phyloP scores from a whole-genome alignment of 2,113 vertebrate species.

The Dicrurus megarhynchus region DNA sequence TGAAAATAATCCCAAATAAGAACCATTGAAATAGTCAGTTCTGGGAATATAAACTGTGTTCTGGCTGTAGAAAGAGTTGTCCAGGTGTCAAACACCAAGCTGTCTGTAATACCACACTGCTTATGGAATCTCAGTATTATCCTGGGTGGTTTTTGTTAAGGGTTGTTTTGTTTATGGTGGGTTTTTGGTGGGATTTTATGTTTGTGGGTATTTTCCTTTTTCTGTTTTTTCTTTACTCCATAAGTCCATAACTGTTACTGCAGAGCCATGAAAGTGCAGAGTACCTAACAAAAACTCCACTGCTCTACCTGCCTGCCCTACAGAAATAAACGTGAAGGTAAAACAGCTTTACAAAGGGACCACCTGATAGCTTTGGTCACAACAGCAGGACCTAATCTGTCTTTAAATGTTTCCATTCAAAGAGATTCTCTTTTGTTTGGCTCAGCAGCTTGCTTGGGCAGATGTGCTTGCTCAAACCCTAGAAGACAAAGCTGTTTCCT shows the following conservation, averaged over 20 bases:
- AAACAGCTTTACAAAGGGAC: background rate
- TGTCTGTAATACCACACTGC: background rate
- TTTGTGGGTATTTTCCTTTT: background rate
- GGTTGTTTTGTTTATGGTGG: background rate
- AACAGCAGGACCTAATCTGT: background rate
- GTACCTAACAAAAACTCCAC: background rate
- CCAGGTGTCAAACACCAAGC: background rate
- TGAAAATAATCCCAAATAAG: background rate
- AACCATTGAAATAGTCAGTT: background rate
- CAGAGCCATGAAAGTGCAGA: background rate
- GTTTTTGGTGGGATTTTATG: background rate
- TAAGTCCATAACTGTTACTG: background rate
- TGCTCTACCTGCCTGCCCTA: background rate
- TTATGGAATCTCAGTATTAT: background rate
- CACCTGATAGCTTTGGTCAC: background rate
- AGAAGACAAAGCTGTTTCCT: background rate
- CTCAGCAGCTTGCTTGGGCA: conserved; percentile 41
- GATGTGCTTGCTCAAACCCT: conserved; percentile 18
- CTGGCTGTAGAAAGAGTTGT: background rate
- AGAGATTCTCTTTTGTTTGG: background rate
- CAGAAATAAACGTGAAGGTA: background rate
- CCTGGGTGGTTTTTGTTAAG: no score
- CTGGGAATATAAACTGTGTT: background rate
- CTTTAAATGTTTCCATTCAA: background rate
- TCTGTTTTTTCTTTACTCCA: background rate